phyloP scores from a whole-genome alignment of 2,113 vertebrate genomes.

The Leptobrachium leishanense region DNA sequence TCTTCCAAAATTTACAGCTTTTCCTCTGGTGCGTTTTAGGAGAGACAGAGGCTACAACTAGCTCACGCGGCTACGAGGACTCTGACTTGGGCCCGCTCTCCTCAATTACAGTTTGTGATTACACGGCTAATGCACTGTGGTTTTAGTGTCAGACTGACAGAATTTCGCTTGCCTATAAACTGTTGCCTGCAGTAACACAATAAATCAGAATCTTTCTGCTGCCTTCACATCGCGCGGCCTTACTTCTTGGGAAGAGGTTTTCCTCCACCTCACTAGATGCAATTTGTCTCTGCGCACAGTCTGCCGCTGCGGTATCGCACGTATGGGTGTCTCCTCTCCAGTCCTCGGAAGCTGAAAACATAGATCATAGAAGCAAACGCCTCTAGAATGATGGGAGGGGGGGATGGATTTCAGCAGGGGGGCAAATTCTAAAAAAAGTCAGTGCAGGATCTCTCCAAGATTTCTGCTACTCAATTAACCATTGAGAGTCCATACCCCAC shows the following conservation, averaged over 20 bases:
- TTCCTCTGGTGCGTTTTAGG: background rate
- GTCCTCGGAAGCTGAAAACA: no score
- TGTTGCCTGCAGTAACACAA: conserved; percentile 13
- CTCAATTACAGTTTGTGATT: conserved; percentile 12
- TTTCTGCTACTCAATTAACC: no score
- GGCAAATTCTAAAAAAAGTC: no score
- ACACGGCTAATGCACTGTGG: conserved; percentile 19
- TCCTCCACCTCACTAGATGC: background rate
- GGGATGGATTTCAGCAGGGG: no score
- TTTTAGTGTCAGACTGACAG: conserved; percentile 20
- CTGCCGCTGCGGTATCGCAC: background rate
- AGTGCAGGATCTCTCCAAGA: no score
- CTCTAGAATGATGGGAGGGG: no score
- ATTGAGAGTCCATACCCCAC: no score
- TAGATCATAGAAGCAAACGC: no score
- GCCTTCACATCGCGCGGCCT: background rate
- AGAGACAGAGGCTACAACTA: background rate
- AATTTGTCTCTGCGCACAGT: background rate
- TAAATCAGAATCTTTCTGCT: conserved; percentile 16
- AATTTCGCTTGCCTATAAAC: conserved; percentile 23
- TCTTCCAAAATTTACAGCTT: background rate
- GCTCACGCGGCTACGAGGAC: no score
- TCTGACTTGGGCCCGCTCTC: conserved; percentile 1
- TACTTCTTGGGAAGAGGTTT: background rate
- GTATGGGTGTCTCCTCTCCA: no score